Evolutionary conservation across 2,888 invertebrate genomes (phyloP), one percentile per base, ranked within the genome.

Genomic region (Dolichomitus sp.): DNA sequence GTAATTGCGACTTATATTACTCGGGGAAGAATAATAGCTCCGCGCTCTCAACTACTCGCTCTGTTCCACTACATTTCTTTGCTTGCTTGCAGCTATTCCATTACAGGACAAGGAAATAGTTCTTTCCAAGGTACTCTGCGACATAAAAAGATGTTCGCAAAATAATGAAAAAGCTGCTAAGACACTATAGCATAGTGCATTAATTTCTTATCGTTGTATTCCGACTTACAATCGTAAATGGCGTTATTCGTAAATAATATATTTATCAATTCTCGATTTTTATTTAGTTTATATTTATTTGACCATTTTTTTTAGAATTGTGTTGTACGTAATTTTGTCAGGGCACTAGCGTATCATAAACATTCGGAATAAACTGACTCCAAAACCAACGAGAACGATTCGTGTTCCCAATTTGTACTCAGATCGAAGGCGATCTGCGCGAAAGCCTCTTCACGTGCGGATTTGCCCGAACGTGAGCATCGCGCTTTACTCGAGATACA

Each of bases 1-100:
- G 83, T 83, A 83, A 83, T 83, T 83, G 77, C 77, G 73, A 83
- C 83, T 83, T 83, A 69, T 83, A 83, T 83, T 83, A 80, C 83
- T 65, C 80, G 68, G 48, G 61, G 77, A 83, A 83, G 83, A 83
- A 80, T 80, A 80, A 83, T 80, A 77, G 83, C 72, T 19, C 9
- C 19, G 17, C 70, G 83, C 61, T 33, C 65, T 66, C 57, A n/a
- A 42, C 42, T 30, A 14, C 61, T 69, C 42, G 30, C 19, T 45
- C 57, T 17, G 50, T 74, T 78, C 48, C 73, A 14, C 40, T 63
- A 52, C 48, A 23, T 63, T 61, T 42, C 78, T 52, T 50, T 52
- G 50, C 50, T 50, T 30, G 14, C 59, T 52, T 42, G 30, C 52
- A 37, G 72, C 54, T 65, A 73, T 66, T 80, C 45, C 80, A 80